These are phyloP conservation scores for Gymnarchus niloticus DNA, from an alignment of 2,113 vertebrate genomes.

Conservation along the genomic window DNA sequence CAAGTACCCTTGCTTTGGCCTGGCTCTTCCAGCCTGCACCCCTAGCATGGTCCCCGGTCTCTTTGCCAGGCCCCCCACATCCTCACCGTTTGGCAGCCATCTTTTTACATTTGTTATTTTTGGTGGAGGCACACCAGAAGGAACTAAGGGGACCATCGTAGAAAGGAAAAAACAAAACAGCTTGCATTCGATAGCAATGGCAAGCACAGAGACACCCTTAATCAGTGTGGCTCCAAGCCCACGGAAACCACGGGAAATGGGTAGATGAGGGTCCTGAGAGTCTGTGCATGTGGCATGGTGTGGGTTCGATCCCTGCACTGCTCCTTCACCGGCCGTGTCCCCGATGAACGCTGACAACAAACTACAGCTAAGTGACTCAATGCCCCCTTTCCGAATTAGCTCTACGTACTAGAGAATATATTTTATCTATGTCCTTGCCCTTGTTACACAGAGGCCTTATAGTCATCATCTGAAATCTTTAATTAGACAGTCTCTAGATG, in stretches of 20 bases:
- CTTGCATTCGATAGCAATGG: not conserved
- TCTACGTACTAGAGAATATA: not conserved
- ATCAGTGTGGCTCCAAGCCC: not conserved
- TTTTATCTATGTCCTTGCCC: slow-evolving; percentile 16
- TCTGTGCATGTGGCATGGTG: not conserved
- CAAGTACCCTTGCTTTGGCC: not conserved
- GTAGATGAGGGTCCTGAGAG: not conserved
- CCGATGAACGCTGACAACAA: not conserved
- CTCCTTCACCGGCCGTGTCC: no score
- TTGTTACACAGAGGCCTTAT: slow-evolving; percentile 12
- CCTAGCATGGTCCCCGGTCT: not conserved
- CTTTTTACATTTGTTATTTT: not conserved
- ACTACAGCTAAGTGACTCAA: not conserved
- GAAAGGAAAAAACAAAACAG: not conserved
- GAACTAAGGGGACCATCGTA: not conserved
- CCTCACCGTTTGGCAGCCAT: not conserved
- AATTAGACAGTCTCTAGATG: slow-evolving; percentile 21
- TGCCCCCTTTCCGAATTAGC: not conserved
- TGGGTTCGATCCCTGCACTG: not conserved
- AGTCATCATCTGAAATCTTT: slow-evolving; percentile 20
- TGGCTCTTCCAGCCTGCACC: not conserved
- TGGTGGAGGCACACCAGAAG: not conserved
- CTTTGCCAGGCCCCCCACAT: not conserved
- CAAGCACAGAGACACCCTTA: not conserved
- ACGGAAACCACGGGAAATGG: not conserved